Percentiles rank a stretch among this genome's conserved stretches.
Evolutionary conservation across 2,113 vertebrate species (phyloP).

Genomic region (Gobiocypris rarus): DNA sequence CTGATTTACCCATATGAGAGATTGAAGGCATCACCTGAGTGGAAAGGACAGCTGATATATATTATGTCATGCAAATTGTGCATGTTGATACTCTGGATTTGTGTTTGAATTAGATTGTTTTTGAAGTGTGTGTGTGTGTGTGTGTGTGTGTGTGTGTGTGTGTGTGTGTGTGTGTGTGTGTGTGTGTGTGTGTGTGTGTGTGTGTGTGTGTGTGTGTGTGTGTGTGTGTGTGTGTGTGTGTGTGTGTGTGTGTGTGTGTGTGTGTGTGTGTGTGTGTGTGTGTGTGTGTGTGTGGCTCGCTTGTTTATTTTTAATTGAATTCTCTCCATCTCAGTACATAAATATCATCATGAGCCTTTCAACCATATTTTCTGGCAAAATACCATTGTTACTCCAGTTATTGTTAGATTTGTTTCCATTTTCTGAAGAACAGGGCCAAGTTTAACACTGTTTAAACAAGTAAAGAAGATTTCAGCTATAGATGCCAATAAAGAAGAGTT

Average conservation of each 20-base stretch:
- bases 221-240: background rate
- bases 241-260: background rate
- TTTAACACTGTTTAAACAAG: background rate
- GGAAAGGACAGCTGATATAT: slow-evolving; percentile 31
- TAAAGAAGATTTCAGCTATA: too few species aligned
- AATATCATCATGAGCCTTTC: background rate
- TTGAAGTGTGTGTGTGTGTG: background rate
- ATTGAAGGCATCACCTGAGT: background rate
- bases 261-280: background rate
- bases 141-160: background rate
- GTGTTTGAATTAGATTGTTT: background rate
- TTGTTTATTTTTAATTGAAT: background rate
- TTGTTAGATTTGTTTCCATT: background rate
- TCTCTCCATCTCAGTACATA: background rate
- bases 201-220: background rate
- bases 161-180: background rate
- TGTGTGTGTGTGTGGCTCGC: background rate
- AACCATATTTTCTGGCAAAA: background rate
- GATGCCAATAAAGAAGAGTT: too few species aligned
- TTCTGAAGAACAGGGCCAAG: background rate
- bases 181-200: background rate
- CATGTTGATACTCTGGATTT: slow-evolving; percentile 5
- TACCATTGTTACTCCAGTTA: background rate
- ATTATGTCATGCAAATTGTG: slow-evolving; percentile 49
- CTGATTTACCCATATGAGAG: slow-evolving; percentile 30